A percentile compares a stretch with the other conserved stretches of the same genome.
These are phyloP conservation scores for Synanthedon formicaeformis DNA, from an alignment of 2,888 invertebrate species.

Conservation along the genomic window DNA sequence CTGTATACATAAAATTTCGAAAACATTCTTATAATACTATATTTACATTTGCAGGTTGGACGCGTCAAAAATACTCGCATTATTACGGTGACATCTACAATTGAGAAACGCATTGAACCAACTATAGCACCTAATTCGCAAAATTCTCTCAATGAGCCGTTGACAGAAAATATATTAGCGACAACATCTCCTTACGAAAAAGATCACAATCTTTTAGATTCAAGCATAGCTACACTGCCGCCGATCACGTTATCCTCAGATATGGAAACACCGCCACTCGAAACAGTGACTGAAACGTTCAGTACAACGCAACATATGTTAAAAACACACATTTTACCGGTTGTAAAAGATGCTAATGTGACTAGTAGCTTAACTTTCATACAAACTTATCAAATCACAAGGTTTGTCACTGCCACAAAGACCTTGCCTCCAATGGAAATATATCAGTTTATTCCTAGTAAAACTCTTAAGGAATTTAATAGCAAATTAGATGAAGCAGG, in stretches of 20 bases:
- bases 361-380: slow-evolving; percentile 85
- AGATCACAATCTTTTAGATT: slow-evolving; percentile 76
- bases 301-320: slow-evolving; percentile 90
- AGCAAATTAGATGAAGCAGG: slow-evolving; percentile 90
- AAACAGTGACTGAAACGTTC: slow-evolving; percentile 91
- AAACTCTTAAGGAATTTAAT: slow-evolving; percentile 89
- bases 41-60: slow-evolving; percentile 75
- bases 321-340: slow-evolving; percentile 89
- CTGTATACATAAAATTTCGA: too few relatives aligned
- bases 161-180: slow-evolving; percentile 89
- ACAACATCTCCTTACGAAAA: slow-evolving; percentile 81
- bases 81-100: slow-evolving; percentile 88
- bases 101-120: slow-evolving; percentile 81
- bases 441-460: slow-evolving; percentile 88
- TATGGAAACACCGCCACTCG: slow-evolving; percentile 86
- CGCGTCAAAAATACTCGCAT: slow-evolving; percentile 88
- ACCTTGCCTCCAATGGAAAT: slow-evolving; percentile 89
- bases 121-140: slow-evolving; percentile 65
- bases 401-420: slow-evolving; percentile 90
- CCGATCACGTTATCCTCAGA: slow-evolving; percentile 81
- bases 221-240: slow-evolving; percentile 86
- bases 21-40: not conserved
- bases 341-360: slow-evolving; percentile 79
- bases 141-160: slow-evolving; percentile 78
- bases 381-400: slow-evolving; percentile 89